phyloP scores from a whole-genome alignment of 2,888 invertebrate species.

The Lithophane leautieri region DNA sequence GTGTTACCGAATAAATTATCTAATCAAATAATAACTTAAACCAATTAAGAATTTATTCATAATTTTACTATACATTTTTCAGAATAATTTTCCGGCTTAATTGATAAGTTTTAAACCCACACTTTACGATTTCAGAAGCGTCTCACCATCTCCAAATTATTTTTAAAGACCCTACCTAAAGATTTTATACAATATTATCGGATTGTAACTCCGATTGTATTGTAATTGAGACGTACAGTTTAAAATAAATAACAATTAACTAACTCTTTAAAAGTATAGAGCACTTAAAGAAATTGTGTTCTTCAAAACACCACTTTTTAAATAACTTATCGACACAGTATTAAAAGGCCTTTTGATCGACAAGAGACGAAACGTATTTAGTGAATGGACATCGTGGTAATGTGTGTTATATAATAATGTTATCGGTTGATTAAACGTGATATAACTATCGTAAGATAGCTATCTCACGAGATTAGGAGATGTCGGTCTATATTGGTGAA shows the following conservation, averaged over 20 bases:
- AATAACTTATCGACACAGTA: background rate
- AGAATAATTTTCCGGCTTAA: background rate
- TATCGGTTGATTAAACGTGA: conserved; percentile 4
- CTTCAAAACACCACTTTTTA: background rate
- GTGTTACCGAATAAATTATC: background rate
- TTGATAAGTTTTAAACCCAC: background rate
- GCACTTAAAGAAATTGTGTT: background rate
- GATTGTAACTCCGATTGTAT: background rate
- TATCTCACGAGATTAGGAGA: too few relatives aligned
- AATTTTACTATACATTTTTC: background rate
- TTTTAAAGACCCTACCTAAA: too few relatives aligned
- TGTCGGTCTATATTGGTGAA: too few relatives aligned
- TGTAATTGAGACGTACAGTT: background rate
- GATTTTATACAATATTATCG: too few relatives aligned
- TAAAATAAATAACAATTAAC: background rate
- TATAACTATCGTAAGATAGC: background rate
- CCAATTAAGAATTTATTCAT: background rate
- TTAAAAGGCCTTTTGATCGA: background rate
- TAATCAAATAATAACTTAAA: background rate
- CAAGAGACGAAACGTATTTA: background rate
- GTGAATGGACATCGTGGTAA: background rate
- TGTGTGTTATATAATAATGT: background rate
- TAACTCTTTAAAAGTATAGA: background rate
- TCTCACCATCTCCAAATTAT: background rate
- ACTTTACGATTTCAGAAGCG: background rate